A percentile compares a stretch with the other conserved stretches of the same genome.
Conservation (phyloP, 1,140 invertebrate genomes). For the Drosophila suzukii region DNA sequence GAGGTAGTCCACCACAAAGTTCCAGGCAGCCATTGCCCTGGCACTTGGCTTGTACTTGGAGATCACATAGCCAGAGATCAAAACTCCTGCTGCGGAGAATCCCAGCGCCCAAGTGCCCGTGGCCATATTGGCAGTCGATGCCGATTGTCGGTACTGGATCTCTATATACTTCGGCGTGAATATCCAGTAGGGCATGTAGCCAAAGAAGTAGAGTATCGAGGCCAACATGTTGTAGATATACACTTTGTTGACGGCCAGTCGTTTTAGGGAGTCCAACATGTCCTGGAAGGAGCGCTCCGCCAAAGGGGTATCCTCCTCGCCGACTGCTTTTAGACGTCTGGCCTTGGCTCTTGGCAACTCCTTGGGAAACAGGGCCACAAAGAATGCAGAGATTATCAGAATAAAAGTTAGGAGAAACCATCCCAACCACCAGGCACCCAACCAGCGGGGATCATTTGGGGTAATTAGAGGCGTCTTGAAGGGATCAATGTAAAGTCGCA, state of each 20-base stretch:
- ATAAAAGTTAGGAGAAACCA: constrained; percentile 88
- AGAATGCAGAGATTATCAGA: constrained; percentile 86
- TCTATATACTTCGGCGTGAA: constrained; percentile 92
- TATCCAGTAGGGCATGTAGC: constrained; percentile 90
- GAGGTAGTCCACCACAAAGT: constrained; percentile 88
- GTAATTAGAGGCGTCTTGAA: constrained; percentile 88
- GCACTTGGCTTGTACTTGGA: constrained; percentile 89
- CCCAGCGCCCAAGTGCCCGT: constrained; percentile 89
- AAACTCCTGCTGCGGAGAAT: constrained; percentile 89
- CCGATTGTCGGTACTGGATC: constrained; percentile 89
- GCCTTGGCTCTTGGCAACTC: constrained; percentile 85
- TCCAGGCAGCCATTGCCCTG: constrained; percentile 89
- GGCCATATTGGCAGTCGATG: constrained; percentile 88
- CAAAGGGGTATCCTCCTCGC: constrained; percentile 3
- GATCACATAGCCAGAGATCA: constrained; percentile 88
- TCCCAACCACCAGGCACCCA: constrained; percentile 93
- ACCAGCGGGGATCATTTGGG: constrained; percentile 89
- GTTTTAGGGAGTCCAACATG: constrained; percentile 56
- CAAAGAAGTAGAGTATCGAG: constrained; percentile 89
- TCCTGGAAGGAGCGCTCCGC: constrained; percentile 53
- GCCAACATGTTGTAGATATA: constrained; percentile 89
- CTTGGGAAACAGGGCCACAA: constrained; percentile 88
- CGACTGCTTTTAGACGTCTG: constrained; percentile 27
- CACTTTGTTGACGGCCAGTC: constrained; percentile 86
- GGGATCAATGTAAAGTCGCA: constrained; percentile 89